A percentile compares a stretch with the other conserved stretches of the same genome.
These are phyloP conservation scores for Maniola jurtina DNA, from an alignment of 1,140 invertebrate species.

Conservation along the genomic window DNA sequence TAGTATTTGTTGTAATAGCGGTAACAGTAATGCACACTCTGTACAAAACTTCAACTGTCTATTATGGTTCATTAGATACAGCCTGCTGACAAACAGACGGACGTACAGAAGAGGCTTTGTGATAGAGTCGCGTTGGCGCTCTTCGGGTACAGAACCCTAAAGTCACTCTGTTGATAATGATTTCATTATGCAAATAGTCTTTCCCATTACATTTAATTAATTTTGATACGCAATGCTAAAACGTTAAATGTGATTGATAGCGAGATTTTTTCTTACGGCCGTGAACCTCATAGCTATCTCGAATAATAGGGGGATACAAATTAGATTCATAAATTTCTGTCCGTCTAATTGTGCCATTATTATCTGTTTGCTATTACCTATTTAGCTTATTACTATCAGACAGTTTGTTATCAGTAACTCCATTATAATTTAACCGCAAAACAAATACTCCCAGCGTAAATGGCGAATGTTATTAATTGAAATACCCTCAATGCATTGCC, in stretches of 20 bases:
- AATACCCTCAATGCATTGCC: conserved; percentile 45
- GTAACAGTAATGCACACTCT: no score
- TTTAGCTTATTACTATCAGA: conserved; percentile 36
- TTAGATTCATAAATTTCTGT: conserved; percentile 33
- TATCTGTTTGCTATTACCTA: conserved; percentile 30
- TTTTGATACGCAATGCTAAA: conserved; percentile 21
- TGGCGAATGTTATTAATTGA: conserved; percentile 45
- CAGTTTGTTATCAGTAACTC: conserved; percentile 35
- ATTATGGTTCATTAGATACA: no score
- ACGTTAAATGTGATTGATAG: conserved; percentile 30
- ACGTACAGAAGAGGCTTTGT: no score
- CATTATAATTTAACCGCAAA: conserved; percentile 36
- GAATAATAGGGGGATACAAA: conserved; percentile 30
- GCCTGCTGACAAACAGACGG: no score
- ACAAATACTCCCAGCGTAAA: conserved; percentile 31
- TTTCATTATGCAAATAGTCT: conserved; percentile 15
- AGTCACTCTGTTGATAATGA: background rate
- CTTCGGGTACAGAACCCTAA: no score
- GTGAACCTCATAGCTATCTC: conserved; percentile 28
- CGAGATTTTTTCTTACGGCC: conserved; percentile 19
- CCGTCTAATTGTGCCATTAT: conserved; percentile 30
- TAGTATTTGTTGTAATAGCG: no score
- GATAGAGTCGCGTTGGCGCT: no score
- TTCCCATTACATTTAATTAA: conserved; percentile 16
- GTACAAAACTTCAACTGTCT: no score